These are phyloP conservation scores for Proterorhinus semilunaris DNA, from an alignment of 2,113 vertebrate genomes.

Conservation along the genomic window DNA sequence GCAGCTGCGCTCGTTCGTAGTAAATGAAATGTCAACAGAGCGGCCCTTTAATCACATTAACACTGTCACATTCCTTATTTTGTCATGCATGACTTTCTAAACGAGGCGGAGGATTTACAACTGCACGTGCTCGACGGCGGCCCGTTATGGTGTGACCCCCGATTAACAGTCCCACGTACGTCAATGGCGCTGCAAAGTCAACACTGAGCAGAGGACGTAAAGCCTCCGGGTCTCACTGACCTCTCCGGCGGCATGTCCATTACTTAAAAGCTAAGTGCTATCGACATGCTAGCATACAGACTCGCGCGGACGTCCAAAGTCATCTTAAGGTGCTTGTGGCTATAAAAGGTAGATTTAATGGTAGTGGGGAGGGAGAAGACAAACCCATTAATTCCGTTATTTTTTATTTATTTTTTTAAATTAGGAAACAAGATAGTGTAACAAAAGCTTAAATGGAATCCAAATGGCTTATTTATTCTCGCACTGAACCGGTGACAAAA, in stretches of 20 bases:
- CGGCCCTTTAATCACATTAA: slow-evolving; percentile 37
- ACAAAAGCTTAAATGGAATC: slow-evolving; percentile 4
- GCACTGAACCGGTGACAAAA: slow-evolving; percentile 1
- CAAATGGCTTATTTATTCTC: slow-evolving; percentile 2
- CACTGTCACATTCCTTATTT: slow-evolving; percentile 38
- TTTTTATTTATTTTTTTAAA: neutral
- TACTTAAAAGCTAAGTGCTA: slow-evolving; percentile 37
- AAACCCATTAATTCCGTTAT: slow-evolving; percentile 24
- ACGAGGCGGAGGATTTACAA: slow-evolving; percentile 24
- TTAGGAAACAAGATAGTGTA: neutral
- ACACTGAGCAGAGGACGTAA: slow-evolving; percentile 29
- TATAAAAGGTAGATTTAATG: slow-evolving; percentile 25
- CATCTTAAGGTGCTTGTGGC: slow-evolving; percentile 35
- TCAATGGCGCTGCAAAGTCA: slow-evolving; percentile 47
- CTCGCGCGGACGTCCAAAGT: slow-evolving; percentile 48
- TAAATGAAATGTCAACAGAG: slow-evolving; percentile 45
- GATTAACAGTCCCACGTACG: slow-evolving; percentile 42
- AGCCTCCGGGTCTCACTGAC: slow-evolving; percentile 45
- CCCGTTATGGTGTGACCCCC: slow-evolving; percentile 29
- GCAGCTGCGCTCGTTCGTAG: slow-evolving; percentile 16
- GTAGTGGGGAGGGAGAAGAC: slow-evolving; percentile 18
- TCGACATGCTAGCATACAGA: slow-evolving; percentile 30
- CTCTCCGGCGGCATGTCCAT: slow-evolving; percentile 35
- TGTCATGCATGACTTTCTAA: slow-evolving; percentile 28
- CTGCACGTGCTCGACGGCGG: slow-evolving; percentile 22